Percentiles rank a stretch among this genome's conserved stretches.
Evolutionary conservation across 2,113 vertebrate species (phyloP).

Genomic region (Malaclemys terrapin): DNA sequence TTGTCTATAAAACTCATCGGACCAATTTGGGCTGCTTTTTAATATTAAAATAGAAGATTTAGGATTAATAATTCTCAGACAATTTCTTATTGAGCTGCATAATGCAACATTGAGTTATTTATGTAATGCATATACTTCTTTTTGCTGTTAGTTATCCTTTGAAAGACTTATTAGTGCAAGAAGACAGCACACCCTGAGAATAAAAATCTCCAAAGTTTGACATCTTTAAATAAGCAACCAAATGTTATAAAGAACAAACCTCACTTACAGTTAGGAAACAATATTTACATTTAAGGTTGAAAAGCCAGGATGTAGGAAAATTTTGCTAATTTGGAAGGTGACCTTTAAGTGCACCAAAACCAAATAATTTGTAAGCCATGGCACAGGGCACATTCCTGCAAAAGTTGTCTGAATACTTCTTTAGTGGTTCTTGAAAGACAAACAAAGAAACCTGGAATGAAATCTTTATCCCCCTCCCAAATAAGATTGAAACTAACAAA

Average conservation of each 20-base stretch:
- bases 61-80: slow-evolving; percentile 19
- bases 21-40: slow-evolving; percentile 1
- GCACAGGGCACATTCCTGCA: slow-evolving; percentile 86
- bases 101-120: slow-evolving; percentile 73
- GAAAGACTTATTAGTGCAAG: slow-evolving; percentile 75
- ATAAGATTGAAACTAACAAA: slow-evolving; percentile 79
- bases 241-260: slow-evolving; percentile 82
- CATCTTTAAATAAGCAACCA: slow-evolving; percentile 86
- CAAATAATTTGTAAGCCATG: slow-evolving; percentile 88
- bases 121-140: slow-evolving; percentile 71
- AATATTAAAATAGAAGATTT: slow-evolving; percentile 32
- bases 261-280: slow-evolving; percentile 89
- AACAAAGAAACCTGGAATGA: slow-evolving; percentile 82
- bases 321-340: slow-evolving; percentile 89
- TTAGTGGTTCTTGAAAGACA: slow-evolving; percentile 84
- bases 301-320: slow-evolving; percentile 88
- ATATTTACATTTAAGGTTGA: slow-evolving; percentile 90
- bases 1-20: neutral
- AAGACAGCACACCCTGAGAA: slow-evolving; percentile 63
- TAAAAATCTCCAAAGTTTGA: slow-evolving; percentile 78
- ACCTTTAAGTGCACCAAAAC: slow-evolving; percentile 88
- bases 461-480: slow-evolving; percentile 77
- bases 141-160: slow-evolving; percentile 67
- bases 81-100: slow-evolving; percentile 60
- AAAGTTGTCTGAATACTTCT: slow-evolving; percentile 86